Evolutionary conservation across 1,140 invertebrate genomes (phyloP).

Genomic region (Leptinotarsa defecta): DNA sequence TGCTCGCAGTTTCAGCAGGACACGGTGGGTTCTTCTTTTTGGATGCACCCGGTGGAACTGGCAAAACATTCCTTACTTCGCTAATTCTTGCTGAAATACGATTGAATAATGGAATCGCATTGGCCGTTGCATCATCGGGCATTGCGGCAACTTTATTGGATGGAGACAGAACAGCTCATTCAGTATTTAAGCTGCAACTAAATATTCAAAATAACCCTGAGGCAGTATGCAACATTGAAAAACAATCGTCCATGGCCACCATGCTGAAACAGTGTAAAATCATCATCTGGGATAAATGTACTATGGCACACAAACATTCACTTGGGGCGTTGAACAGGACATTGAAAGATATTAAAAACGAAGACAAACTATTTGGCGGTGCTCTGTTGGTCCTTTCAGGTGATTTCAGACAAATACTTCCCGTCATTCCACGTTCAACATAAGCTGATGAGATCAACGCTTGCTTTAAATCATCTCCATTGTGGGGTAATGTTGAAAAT

Average conservation of each 20-base stretch:
- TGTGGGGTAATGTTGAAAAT: too few relatives aligned
- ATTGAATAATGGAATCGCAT: slow-evolving; percentile 41
- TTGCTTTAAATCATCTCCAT: too few relatives aligned
- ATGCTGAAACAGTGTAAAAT: too few relatives aligned
- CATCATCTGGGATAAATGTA: too few relatives aligned
- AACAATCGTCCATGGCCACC: slow-evolving; percentile 24
- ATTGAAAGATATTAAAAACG: too few relatives aligned
- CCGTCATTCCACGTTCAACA: too few relatives aligned
- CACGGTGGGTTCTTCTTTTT: slow-evolving; percentile 51
- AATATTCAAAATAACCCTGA: slow-evolving; percentile 35
- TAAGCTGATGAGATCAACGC: too few relatives aligned
- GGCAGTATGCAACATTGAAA: slow-evolving; percentile 42
- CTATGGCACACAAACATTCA: too few relatives aligned
- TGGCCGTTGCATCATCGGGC: slow-evolving; percentile 57
- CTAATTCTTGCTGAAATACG: slow-evolving; percentile 45
- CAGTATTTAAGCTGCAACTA: slow-evolving; percentile 53
- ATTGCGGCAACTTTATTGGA: slow-evolving; percentile 58
- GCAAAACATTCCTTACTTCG: slow-evolving; percentile 51
- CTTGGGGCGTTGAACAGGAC: too few relatives aligned
- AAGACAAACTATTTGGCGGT: too few relatives aligned
- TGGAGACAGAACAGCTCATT: slow-evolving; percentile 55
- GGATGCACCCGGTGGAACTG: slow-evolving; percentile 45
- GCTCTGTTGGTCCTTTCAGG: too few relatives aligned
- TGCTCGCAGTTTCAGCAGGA: slow-evolving; percentile 38
- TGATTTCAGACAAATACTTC: too few relatives aligned